Conservation (phyloP, 2,888 invertebrate species). For the Ormyrus nitidulus region DNA sequence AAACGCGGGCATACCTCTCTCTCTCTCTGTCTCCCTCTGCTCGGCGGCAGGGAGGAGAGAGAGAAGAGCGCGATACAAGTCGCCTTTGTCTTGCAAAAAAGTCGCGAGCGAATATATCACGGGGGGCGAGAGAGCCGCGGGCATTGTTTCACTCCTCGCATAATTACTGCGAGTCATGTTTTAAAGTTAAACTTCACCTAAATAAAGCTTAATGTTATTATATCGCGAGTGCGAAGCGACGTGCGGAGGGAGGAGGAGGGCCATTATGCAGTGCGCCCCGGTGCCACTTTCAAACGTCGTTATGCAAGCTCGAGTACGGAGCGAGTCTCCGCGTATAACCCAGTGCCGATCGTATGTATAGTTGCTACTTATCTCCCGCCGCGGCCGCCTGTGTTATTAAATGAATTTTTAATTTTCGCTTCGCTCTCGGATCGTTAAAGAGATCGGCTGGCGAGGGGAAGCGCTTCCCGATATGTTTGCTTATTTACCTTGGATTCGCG, state of each 20-base stretch:
- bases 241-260: constrained; percentile 9
- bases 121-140: constrained; percentile 62
- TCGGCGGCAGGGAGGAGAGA: neutral
- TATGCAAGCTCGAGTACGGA: constrained; percentile 31
- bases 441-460: neutral
- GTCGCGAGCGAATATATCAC: constrained; percentile 69
- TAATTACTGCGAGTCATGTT: constrained; percentile 73
- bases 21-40: no score
- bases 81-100: constrained; percentile 72
- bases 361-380: neutral
- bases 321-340: neutral
- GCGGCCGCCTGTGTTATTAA: neutral
- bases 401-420: constrained; percentile 11
- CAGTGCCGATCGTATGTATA: neutral
- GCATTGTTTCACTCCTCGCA: constrained; percentile 73
- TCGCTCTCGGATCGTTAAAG: neutral
- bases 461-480: neutral
- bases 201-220: constrained; percentile 74
- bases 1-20: no score
- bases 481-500: constrained; percentile 3
- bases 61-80: constrained; percentile 55
- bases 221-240: constrained; percentile 53
- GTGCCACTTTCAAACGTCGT: constrained; percentile 62
- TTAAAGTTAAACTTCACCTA: constrained; percentile 73
- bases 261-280: constrained; percentile 59